phyloP scores from a whole-genome alignment of 2,888 invertebrate genomes.

The Pristionchus maxplancki region DNA sequence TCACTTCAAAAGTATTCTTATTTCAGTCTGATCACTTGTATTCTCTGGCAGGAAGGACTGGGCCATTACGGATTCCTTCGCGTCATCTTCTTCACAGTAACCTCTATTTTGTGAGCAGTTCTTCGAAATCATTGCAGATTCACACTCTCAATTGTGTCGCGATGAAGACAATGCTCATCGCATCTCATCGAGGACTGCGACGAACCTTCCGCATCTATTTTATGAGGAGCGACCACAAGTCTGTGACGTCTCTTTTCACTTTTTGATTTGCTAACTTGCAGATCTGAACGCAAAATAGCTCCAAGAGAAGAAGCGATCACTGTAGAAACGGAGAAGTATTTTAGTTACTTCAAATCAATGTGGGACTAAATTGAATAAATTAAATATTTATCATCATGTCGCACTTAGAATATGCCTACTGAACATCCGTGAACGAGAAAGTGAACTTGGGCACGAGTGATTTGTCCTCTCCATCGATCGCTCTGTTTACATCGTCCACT shows the following conservation, averaged over 20 bases:
- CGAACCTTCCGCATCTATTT: background rate
- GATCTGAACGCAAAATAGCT: background rate
- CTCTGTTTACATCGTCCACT: slow-evolving; percentile 6
- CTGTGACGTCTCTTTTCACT: background rate
- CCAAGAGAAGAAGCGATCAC: background rate
- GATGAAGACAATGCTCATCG: background rate
- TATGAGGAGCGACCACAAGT: background rate
- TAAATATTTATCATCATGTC: background rate
- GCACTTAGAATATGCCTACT: background rate
- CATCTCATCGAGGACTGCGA: background rate
- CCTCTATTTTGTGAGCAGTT: background rate
- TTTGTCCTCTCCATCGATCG: background rate
- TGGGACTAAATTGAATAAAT: background rate
- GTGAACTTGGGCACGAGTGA: slow-evolving; percentile 44
- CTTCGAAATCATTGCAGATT: background rate
- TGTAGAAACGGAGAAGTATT: background rate
- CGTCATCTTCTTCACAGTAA: background rate
- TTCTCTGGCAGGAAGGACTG: background rate
- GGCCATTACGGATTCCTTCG: background rate
- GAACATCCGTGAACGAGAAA: slow-evolving; percentile 27
- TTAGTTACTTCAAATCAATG: background rate
- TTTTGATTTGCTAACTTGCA: background rate
- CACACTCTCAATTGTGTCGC: background rate
- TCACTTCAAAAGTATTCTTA: background rate
- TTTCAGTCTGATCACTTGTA: background rate